phyloP scores from a whole-genome alignment of 2,888 invertebrate genomes.

The Macrophya annulata region DNA sequence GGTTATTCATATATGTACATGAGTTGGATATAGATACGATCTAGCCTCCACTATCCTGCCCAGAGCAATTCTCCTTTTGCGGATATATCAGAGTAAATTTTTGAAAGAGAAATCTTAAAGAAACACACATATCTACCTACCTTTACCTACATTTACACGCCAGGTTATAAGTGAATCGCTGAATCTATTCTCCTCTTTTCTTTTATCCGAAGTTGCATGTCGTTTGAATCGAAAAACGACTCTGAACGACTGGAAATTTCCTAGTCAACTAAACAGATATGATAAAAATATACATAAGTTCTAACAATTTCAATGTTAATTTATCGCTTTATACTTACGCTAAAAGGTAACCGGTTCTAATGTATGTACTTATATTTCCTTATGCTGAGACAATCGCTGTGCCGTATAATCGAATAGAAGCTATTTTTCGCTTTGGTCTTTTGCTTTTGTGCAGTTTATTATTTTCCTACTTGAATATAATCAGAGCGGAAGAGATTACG shows the following conservation, averaged over 20 bases:
- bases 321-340: not conserved
- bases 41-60: conserved; percentile 21
- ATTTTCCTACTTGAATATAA: not conserved
- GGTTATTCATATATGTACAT: conserved; percentile 11
- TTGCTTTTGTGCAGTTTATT: not conserved
- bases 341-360: conserved; percentile 38
- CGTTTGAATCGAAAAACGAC: conserved; percentile 6
- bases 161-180: not conserved
- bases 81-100: not conserved
- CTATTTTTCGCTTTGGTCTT: not conserved
- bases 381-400: not conserved
- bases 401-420: not conserved
- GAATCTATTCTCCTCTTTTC: not conserved
- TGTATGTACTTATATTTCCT: not conserved
- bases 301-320: conserved; percentile 44
- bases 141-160: not conserved
- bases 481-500: not conserved
- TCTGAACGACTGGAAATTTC: conserved; percentile 10
- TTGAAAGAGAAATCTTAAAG: conserved; percentile 16
- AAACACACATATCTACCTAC: not conserved
- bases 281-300: conserved; percentile 27
- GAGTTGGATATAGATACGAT: not conserved
- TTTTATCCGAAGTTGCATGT: not conserved
- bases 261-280: not conserved
- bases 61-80: conserved; percentile 46